Percentiles rank a stretch among this genome's conserved stretches.
These are phyloP conservation scores for Poecilia velifera DNA, from an alignment of 2,797 vertebrate species.

Conservation along the genomic window DNA sequence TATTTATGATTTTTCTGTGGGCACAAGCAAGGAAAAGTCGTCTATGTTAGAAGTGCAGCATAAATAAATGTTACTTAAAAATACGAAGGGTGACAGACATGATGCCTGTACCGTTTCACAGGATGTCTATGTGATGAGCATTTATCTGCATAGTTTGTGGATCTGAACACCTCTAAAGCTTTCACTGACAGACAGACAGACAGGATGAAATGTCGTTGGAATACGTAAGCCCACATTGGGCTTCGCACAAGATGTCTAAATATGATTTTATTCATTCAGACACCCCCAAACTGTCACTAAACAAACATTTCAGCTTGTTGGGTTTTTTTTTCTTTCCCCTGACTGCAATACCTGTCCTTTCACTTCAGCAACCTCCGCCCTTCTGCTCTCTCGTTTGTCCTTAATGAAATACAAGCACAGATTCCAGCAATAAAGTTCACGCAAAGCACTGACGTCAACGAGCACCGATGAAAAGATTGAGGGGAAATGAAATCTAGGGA, in stretches of 20 bases:
- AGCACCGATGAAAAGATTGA: conserved; percentile 35
- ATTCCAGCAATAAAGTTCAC: conserved; percentile 7
- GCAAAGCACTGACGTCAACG: conserved; percentile 22
- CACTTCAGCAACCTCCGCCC: conserved; percentile 1
- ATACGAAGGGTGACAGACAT: background rate
- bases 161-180: conserved; percentile 22
- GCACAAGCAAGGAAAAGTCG: background rate
- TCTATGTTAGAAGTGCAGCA: too few species aligned
- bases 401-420: background rate
- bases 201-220: background rate
- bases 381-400: background rate
- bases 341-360: conserved; percentile 8
- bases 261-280: conserved; percentile 10
- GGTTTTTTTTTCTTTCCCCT: background rate
- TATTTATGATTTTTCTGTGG: background rate
- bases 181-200: conserved; percentile 1
- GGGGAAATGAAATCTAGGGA: conserved; percentile 55
- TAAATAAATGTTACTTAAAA: background rate
- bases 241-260: conserved; percentile 4
- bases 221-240: background rate
- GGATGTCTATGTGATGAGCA: background rate
- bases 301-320: background rate
- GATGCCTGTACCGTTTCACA: background rate
- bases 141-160: background rate
- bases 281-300: conserved; percentile 8